Conservation (phyloP, 2,797 vertebrate species). For the Ctenosaura bakeri region DNA sequence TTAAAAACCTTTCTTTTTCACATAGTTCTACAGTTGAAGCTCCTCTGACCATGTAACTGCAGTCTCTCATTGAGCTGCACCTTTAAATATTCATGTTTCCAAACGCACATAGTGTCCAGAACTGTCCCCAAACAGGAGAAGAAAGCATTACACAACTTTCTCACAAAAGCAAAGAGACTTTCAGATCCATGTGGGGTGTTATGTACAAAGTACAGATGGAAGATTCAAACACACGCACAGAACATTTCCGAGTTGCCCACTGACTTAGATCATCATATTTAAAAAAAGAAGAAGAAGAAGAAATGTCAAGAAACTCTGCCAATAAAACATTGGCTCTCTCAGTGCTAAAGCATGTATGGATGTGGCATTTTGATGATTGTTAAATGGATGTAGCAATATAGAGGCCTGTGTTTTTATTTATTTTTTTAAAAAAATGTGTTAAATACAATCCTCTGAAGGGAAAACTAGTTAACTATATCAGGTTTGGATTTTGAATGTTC, state of each 20-base stretch:
- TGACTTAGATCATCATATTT: conserved; percentile 28
- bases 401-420: conserved; percentile 38
- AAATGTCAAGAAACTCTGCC: conserved; percentile 25
- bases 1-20: conserved; percentile 47
- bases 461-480: conserved; percentile 63
- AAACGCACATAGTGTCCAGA: background rate
- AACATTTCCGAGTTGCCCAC: background rate
- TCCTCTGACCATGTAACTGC: conserved; percentile 45
- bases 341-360: conserved; percentile 31
- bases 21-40: conserved; percentile 54
- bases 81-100: background rate
- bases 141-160: conserved; percentile 2
- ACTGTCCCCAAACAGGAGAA: background rate
- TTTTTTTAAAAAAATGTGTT: conserved; percentile 35
- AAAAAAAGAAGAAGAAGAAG: background rate
- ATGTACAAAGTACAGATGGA: background rate
- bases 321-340: conserved; percentile 6
- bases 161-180: conserved; percentile 32
- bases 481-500: conserved; percentile 71
- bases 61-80: conserved; percentile 3
- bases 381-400: conserved; percentile 33
- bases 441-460: conserved; percentile 47
- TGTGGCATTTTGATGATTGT: conserved; percentile 45
- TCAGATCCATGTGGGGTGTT: conserved; percentile 15
- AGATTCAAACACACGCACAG: conserved; percentile 9